phyloP scores from a whole-genome alignment of 2,797 vertebrate genomes.

The Tangara arthus region DNA sequence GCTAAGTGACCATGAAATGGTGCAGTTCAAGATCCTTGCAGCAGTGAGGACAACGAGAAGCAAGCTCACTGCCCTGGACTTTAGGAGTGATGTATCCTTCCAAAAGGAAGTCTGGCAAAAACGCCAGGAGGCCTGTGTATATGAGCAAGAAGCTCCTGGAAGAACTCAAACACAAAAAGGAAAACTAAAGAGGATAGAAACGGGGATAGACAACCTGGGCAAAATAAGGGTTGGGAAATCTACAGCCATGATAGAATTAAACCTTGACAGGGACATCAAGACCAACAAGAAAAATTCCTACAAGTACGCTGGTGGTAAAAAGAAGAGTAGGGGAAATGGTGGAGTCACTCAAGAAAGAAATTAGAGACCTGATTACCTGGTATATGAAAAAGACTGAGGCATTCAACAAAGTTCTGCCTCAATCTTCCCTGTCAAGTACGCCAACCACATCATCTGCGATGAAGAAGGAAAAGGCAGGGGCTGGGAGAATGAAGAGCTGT shows the following conservation, averaged over 20 bases:
- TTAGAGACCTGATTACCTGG: not conserved
- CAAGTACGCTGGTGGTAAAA: accelerated
- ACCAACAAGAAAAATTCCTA: not conserved
- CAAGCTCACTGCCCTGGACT: not conserved
- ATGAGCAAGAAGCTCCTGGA: not conserved
- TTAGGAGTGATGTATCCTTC: not conserved
- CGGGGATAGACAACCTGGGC: not conserved
- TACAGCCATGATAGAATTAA: not conserved
- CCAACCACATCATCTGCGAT: not conserved
- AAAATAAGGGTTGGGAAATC: not conserved
- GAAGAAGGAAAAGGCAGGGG: not conserved
- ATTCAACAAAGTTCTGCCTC: not conserved
- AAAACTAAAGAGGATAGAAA: not conserved
- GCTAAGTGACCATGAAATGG: not conserved
- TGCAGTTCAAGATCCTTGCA: not conserved
- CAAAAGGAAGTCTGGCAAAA: not conserved
- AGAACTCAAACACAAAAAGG: not conserved
- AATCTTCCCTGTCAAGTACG: accelerated
- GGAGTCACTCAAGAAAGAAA: not conserved
- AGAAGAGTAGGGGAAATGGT: not conserved
- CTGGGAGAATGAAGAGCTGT: not conserved
- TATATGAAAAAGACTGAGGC: not conserved
- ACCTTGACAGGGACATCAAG: not conserved
- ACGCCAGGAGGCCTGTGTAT: not conserved
- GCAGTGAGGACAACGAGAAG: not conserved